Evolutionary conservation across 2,113 vertebrate species (phyloP), one percentile per base, ranked within the genome.

Genomic region (Crocuta crocuta): DNA sequence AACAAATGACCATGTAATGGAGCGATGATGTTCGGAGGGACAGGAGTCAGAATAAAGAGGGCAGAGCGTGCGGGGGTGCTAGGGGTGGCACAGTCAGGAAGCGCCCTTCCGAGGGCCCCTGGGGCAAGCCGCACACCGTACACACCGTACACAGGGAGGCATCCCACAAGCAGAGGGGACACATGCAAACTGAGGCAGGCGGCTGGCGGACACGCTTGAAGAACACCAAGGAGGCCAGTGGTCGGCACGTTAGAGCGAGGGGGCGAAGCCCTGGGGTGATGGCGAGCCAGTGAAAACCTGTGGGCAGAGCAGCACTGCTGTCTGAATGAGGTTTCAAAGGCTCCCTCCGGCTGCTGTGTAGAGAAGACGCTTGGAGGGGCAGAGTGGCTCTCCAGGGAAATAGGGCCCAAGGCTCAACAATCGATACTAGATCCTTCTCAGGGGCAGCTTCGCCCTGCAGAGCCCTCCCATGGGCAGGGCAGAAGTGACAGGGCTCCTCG

Each of bases 241-340:
- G 28, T 0, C 19, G 28, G 53, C 2, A 4, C 9, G 17, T 6
- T 1, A 7, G 35, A 80, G 2, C 0, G 0, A 53, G n/a, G 19
- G 4, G 7, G 26, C 1, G 2, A 8, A 7, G 23, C 35, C 10
- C 43, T 31, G 43, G 26, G 43, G n/a, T n/a, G 43, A 10, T 3
- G 10, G n/a, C 65, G 43, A 65, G 31, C 71, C 76, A 55, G 43
- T 1, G 15, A 63, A 70, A 58, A 48, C 17, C 10, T 45, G 10
- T 19, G n/a, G 78, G 8, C 10, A 39, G 26, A 45, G 2, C 5
- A 55, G 15, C 0, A 31, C 10, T 4, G 6, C 68, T 7, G 79
- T 19, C 55, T 23, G 31, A 71, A 26, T 26, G 65, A 33, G 7
- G 39, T 28, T 45, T 35, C 28, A 33, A 5, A 81, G 81, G 43